A percentile compares a stretch with the other conserved stretches of the same genome.
Conservation (phyloP, 2,888 invertebrate species). For the Stenurella melanura region DNA sequence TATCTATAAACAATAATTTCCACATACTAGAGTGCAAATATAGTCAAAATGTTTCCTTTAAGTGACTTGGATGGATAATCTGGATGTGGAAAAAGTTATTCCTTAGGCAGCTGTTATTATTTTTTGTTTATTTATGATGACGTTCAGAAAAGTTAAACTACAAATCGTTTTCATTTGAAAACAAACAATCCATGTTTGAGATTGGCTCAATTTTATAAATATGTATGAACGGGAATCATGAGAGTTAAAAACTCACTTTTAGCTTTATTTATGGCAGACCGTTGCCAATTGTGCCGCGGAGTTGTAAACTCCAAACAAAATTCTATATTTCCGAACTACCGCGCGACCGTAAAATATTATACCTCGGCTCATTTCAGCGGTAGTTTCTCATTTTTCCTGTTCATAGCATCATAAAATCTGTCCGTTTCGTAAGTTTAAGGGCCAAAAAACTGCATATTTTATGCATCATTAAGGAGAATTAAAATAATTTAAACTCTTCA, state of each 20-base stretch:
- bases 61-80: too few species aligned
- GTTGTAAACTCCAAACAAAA: slow-evolving; percentile 40
- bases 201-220: slow-evolving; percentile 58
- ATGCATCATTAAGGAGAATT: slow-evolving; percentile 3
- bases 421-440: neutral
- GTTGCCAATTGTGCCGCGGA: slow-evolving; percentile 51
- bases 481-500: neutral
- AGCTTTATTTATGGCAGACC: slow-evolving; percentile 52
- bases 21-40: too few species aligned
- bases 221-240: slow-evolving; percentile 55
- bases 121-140: slow-evolving; percentile 56
- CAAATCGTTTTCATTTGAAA: slow-evolving; percentile 53
- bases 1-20: too few species aligned
- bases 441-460: slow-evolving; percentile 4
- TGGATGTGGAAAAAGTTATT: too few species aligned
- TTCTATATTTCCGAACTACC: slow-evolving; percentile 25
- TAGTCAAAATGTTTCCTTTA: too few species aligned
- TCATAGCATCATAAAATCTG: slow-evolving; percentile 4
- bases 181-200: slow-evolving; percentile 51
- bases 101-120: too few species aligned
- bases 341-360: slow-evolving; percentile 6
- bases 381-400: slow-evolving; percentile 17
- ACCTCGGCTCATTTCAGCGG: neutral
- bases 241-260: slow-evolving; percentile 56
- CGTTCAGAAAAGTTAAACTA: slow-evolving; percentile 48